Percentiles rank a stretch among this genome's conserved stretches.
These are phyloP conservation scores for Tympanoctomys barrerae DNA, from an alignment of 2,797 vertebrate genomes.

Conservation along the genomic window DNA sequence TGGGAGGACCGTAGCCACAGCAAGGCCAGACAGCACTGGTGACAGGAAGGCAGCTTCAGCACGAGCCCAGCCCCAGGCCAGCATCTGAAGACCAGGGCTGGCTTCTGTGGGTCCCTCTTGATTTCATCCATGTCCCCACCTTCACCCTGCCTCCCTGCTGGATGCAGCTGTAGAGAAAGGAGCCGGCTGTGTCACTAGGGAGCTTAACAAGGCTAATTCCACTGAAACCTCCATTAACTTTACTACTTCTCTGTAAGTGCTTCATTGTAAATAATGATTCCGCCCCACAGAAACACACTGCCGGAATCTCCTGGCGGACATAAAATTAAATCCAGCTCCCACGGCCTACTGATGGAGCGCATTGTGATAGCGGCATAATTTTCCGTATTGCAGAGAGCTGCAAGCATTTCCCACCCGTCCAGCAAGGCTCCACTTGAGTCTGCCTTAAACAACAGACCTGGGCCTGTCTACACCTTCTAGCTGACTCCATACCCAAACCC, in stretches of 20 bases:
- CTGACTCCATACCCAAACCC: neutral
- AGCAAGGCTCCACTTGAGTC: neutral
- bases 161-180: neutral
- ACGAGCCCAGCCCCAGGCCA: neutral
- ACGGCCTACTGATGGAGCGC: neutral
- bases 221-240: constrained; percentile 79
- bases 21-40: accelerated
- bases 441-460: neutral
- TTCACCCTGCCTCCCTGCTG: neutral
- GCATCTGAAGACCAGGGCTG: neutral
- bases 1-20: neutral
- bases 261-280: constrained; percentile 79
- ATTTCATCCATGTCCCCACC: neutral
- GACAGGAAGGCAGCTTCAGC: neutral
- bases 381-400: neutral
- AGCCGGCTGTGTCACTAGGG: neutral
- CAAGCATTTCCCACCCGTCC: neutral
- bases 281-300: neutral
- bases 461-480: neutral
- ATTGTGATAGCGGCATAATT: neutral
- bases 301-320: constrained; percentile 21
- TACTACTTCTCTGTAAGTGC: constrained; percentile 69
- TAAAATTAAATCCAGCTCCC: constrained; percentile 57
- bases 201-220: constrained; percentile 74
- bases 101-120: neutral